These are phyloP conservation scores for Boloria selene DNA, from an alignment of 2,888 invertebrate species.

Conservation along the genomic window DNA sequence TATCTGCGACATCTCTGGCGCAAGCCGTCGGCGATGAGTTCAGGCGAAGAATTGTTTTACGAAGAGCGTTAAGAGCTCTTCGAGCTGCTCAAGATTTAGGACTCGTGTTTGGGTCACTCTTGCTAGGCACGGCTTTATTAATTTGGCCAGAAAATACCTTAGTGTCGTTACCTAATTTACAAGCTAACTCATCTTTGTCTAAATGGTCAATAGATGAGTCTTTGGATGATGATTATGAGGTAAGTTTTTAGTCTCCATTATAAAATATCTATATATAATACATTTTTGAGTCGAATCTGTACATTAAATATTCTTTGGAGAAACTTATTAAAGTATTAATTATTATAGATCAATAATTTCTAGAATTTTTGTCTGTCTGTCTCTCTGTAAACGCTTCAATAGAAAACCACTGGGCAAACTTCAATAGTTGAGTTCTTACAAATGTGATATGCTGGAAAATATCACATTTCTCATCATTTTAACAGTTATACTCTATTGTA, in stretches of 20 bases:
- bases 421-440: too few species aligned
- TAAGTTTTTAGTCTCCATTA: slow-evolving; percentile 44
- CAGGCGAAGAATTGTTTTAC: slow-evolving; percentile 63
- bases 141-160: slow-evolving; percentile 72
- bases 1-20: slow-evolving; percentile 82
- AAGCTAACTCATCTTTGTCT: slow-evolving; percentile 64
- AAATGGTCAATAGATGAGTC: slow-evolving; percentile 79
- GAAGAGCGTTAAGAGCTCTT: slow-evolving; percentile 69
- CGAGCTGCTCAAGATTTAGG: slow-evolving; percentile 75
- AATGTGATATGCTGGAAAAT: too few species aligned
- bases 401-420: too few species aligned
- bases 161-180: slow-evolving; percentile 65
- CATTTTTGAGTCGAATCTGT: too few species aligned
- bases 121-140: slow-evolving; percentile 76
- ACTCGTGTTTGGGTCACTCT: slow-evolving; percentile 66
- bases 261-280: neutral
- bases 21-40: slow-evolving; percentile 77
- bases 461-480: too few species aligned
- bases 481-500: too few species aligned
- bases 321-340: too few species aligned
- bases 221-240: slow-evolving; percentile 82
- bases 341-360: too few species aligned
- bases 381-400: too few species aligned
- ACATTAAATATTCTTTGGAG: too few species aligned
- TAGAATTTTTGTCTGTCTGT: too few species aligned